Evolutionary conservation across 30 jellyfish, hydroid and myxozoan genomes (phyloP), one percentile per base, ranked within the genome.

Genomic region (Hydra vulgaris): DNA sequence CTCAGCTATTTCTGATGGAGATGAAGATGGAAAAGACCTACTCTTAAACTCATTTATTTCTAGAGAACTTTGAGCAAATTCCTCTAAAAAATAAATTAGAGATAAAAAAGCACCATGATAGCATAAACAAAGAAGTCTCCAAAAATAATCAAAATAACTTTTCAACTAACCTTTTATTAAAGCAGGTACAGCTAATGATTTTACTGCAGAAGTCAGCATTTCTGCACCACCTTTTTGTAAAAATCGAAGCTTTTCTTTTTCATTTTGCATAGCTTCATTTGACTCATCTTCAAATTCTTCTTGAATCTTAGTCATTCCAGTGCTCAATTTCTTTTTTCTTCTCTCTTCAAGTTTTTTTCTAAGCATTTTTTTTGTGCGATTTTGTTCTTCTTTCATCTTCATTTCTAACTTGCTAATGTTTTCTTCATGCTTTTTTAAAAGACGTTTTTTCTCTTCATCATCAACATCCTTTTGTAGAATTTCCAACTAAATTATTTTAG

Each of bases 331-430:
- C 70, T 94, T 94, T 56, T 89, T 67, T 73, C 85, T 82, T 25
- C 96, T 72, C 67, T 94, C 99, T 54, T 87, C 99, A 25, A 94
- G 88, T 54, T 79, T 87, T 53, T 78, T 77, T n/a, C 93, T 88
- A 53, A 94, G 75, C 26, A 90, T 94, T 55, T 84, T 95, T 76
- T 94, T 94, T 21, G 96, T 94, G 20, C 96, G 73, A 23, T 87
- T 95, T 76, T 88, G 99, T 66, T 94, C 99, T 61, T 71, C 81
- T 81, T 88, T 88, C 84, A 94, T 74, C 69, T 82, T 85, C 21
- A 80, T 94, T 66, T 88, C 95, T 73, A 87, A 94, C 61, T 83
- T 88, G 66, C 83, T 68, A 95, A 84, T 89, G 71, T 84, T 94
- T 23, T 94, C 96, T 67, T 85, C 71, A 55, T 84, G 95, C 71